These are phyloP conservation scores for Varanus salvator DNA, from an alignment of 2,113 vertebrate genomes.

Conservation along the genomic window DNA sequence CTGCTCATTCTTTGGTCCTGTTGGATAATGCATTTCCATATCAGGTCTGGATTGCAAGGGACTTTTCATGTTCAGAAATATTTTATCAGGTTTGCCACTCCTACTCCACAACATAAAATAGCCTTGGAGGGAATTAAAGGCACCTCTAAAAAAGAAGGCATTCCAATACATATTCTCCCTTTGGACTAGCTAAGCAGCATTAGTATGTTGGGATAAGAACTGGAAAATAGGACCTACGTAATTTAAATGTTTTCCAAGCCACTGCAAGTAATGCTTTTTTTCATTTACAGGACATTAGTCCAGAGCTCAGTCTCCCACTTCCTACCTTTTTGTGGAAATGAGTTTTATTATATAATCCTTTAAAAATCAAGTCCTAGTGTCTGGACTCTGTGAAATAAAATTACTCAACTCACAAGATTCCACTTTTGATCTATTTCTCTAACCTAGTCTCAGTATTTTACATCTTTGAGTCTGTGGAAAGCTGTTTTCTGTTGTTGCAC, in stretches of 20 bases:
- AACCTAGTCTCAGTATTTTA: slow-evolving; percentile 17
- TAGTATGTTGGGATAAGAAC: slow-evolving; percentile 17
- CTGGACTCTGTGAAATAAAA: slow-evolving; percentile 48
- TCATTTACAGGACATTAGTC: not conserved
- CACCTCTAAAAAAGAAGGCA: slow-evolving; percentile 40
- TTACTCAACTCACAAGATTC: slow-evolving; percentile 17
- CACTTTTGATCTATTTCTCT: slow-evolving; percentile 24
- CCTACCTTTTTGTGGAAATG: not conserved
- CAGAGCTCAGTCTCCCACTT: not conserved
- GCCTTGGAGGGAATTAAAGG: slow-evolving; percentile 57
- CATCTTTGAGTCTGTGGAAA: slow-evolving; percentile 22
- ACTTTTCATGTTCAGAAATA: slow-evolving; percentile 59
- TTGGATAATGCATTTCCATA: slow-evolving; percentile 61
- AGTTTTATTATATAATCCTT: slow-evolving; percentile 4
- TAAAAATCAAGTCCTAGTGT: slow-evolving; percentile 30
- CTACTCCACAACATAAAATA: slow-evolving; percentile 71
- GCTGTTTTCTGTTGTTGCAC: slow-evolving; percentile 43
- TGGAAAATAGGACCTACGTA: slow-evolving; percentile 13
- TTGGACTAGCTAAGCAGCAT: slow-evolving; percentile 36
- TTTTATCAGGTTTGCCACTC: slow-evolving; percentile 53
- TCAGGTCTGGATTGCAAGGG: slow-evolving; percentile 60
- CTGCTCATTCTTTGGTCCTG: slow-evolving; percentile 62
- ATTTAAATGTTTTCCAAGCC: not conserved
- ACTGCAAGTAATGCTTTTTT: slow-evolving; percentile 41
- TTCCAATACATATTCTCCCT: slow-evolving; percentile 7